Base-by-base conservation (phyloP, 1,140 invertebrate genomes). In the Augochlora pura region DNA sequence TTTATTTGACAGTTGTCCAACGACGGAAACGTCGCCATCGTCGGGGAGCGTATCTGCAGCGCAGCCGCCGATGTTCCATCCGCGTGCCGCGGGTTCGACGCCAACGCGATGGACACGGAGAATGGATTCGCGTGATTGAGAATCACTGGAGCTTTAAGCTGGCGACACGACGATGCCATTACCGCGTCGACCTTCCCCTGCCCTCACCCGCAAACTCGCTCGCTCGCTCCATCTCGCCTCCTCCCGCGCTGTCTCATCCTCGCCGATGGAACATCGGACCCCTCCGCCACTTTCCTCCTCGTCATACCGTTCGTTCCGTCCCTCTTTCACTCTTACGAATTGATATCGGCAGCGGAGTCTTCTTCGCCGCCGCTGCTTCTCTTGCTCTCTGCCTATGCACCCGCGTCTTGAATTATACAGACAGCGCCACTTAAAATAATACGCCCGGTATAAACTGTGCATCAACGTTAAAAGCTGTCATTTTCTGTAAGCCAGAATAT, bases 381-480 rank as follows among this genome's bases (percentile, higher is more conserved):
- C 71, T 25, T 68, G 38, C 63, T n/a, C 71, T 66, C 64, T 3
- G 64, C 68, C 74, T 39, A 72, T 79, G 73, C 81, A 77, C 79
- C 73, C 82, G 77, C 82, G 84, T 89, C 87, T 86, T 89, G 90
- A 92, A 91, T 91, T 92, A 91, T 92, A 91, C 88, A 91, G 89
- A 86, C 89, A 87, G 87, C 85, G 83, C 85, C 90, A 91, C 90
- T 92, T 92, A 92, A 92, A 92, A 92, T 92, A 93, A 92, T 91
- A 91, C 90, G 90, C 83, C 86, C 89, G 88, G 89, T 91, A 92
- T 91, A 92, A 92, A 92, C 91, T 91, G 89, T 90, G 90, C 91
- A 92, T 93, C 91, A 92, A 85, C 89, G 88, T 86, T 93, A 92
- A 93, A 93, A 93, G 91, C 91, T 92, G 91, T 93, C 91, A 91